Base-by-base conservation (phyloP, 1,140 invertebrate species). In the Spodoptera litura region DNA sequence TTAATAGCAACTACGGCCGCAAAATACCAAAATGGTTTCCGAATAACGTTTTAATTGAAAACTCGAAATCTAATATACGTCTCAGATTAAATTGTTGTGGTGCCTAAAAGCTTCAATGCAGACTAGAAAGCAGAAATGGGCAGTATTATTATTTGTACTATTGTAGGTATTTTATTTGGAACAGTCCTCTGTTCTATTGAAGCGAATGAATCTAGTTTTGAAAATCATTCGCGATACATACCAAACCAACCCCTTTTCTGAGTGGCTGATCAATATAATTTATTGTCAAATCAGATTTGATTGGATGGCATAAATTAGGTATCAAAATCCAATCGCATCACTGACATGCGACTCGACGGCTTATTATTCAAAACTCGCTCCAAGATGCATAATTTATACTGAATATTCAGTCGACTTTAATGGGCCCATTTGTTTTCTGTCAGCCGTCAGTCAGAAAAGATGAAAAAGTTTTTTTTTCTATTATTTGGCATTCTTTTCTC, bases 31-130 rank as follows among this genome's bases (percentile, higher is more conserved):
- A 61, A 72, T 64, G 27, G 27, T 72, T 72, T 9, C 15, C 66
- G 44, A 78, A 53, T 62, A 78, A 62, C 77, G 38, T 73, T 53
- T 76, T 62, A 78, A 78, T 78, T 78, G 58, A 70, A 53, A 59
- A 58, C 64, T 71, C 53, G 25, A 31, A 78, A 59, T 51, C 66
- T 71, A 71, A 75, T 75, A 66, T 64, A 49, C 66, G 44, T 35
- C 51, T 59, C 35, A 78, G 44, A 78, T 70, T 78, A 78, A 71
- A 78, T 78, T 78, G 53, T 70, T 78, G 73, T 35, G 59, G 58
- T 64, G 0, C 51, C 27, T 61, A 31, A 51, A 61, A 25, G 66
- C 64, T 68, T 52, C 4, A 20, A 15, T 13, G 66, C 51, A 70
- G 49, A 51, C 12, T 70, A 35, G 6, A n/a, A 49, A 20, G 38